Evolutionary conservation across 2,113 vertebrate genomes (phyloP), one percentile per base, ranked within the genome.

Genomic region (Agelaius phoeniceus): DNA sequence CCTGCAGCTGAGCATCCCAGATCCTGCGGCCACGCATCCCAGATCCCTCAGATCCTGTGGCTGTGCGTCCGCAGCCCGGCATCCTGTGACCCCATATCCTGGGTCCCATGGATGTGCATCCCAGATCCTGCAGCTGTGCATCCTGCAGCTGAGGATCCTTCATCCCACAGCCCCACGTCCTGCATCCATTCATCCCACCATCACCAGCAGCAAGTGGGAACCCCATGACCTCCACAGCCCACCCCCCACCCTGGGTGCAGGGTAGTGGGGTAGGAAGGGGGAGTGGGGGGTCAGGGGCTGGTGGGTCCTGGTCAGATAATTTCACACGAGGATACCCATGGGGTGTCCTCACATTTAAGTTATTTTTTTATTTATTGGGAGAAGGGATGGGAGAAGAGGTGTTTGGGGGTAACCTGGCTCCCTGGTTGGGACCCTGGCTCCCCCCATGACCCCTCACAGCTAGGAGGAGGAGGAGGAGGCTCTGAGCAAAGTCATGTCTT

Each of bases 281-380:
- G 33, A 26, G 18, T 28, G 6, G 9, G 10, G 21, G 14, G 10
- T 5, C 21, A 35, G 15, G 3, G 8, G 21, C 5, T 77, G 49
- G 69, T 13, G 48, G 19, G 75, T 44, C 19, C 69, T 87, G 92
- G 92, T 92, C 89, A 71, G 79, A 88, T 33, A 59, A 71, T 94
- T 91, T 75, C 74, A 75, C 21, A 5, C 35, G 65, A 78, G 39
- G 59, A 43, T 55, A 52, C 48, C 22, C 20, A 21, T 2, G 2
- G 62, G 68, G 66, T 26, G 2, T 15, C 73, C 80, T 71, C 68
- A 48, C 21, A 43, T 68, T 76, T 96, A 95, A 95, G 61, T 96
- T 95, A 96, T 94, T 95, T 92, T 74, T 74, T 89, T 95, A 95
- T 96, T 95, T 95, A 95, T 96, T 79, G 67, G 66, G 48, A 71